A percentile compares a stretch with the other conserved stretches of the same genome.
Conservation (phyloP, 2,113 vertebrate genomes). For the Cyanocitta stelleri region DNA sequence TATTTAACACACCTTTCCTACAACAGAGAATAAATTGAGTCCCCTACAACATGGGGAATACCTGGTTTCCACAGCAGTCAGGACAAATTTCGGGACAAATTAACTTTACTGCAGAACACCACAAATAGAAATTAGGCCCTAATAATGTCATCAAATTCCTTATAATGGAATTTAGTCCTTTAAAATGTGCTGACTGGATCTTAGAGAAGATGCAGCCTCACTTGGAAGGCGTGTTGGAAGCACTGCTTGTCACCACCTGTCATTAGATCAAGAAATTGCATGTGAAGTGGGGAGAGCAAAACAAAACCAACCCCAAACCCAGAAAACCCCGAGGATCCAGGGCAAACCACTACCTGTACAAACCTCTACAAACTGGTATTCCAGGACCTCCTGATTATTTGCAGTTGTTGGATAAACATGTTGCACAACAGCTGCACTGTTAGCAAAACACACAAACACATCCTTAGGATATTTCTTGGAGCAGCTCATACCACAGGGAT, state of each 20-base stretch:
- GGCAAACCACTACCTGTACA: not conserved
- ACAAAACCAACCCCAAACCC: not conserved
- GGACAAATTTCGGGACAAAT: not conserved
- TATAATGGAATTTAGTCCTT: not conserved
- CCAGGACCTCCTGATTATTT: not conserved
- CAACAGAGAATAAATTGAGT: not conserved
- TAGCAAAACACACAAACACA: not conserved
- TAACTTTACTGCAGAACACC: not conserved
- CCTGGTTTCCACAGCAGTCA: not conserved
- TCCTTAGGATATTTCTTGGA: not conserved
- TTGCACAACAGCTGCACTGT: constrained; percentile 1
- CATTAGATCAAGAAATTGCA: not conserved
- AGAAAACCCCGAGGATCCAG: not conserved
- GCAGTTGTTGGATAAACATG: not conserved
- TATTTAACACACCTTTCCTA: not conserved
- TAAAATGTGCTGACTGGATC: not conserved
- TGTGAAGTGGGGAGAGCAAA: not conserved
- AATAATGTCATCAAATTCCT: not conserved
- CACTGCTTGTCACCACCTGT: not conserved
- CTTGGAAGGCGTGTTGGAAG: not conserved
- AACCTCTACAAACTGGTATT: not conserved
- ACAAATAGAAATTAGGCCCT: not conserved
- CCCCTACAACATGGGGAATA: not conserved
- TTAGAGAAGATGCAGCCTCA: not conserved
- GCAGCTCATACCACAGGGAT: not conserved